Evolutionary conservation across 2,797 vertebrate genomes (phyloP), one percentile per base, ranked within the genome.

Genomic region (Rhinoraja longicauda): DNA sequence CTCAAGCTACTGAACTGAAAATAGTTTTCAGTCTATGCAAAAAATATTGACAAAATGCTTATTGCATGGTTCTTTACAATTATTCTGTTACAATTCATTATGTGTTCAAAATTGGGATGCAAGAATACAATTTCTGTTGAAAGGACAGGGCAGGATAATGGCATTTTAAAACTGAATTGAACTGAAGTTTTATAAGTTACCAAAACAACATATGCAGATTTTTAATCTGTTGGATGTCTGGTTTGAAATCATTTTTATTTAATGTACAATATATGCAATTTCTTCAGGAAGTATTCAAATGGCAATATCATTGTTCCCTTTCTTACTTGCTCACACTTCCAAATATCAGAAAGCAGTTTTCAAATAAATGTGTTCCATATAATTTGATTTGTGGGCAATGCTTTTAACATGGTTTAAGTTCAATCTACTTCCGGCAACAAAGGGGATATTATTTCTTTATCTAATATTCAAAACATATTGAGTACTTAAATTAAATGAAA

Each of bases 381-480:
- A 57, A 92, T 75, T 57, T 92, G 26, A 29, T 75, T 39, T 75
- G 4, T 53, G 70, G 70, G 90, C 36, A 92, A 92, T 92, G 70
- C 4, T 36, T 75, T 26, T 32, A 92, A 53, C 13, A 67, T 45
- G 45, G 24, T 92, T 92, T 92, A 73, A 92, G 45, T 29, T 92
- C 24, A 75, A 57, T 92, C 70, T n/a, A 75, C 67, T 92, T 57
- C 72, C 36, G 39, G 45, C 90, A 75, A 75, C 70, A 57, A 92
- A 75, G 90, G 90, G 70, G 70, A 53, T 75, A 53, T 75, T 57
- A 53, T 75, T 39, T 92, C 24, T 73, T 73, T 57, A 26, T 75
- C 53, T 57, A 73, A 92, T 92, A 70, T 75, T 92, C 90, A 75
- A 72, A 92, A 92, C 70, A 67, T 75, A 92, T 84, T 84, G 26